Base-by-base conservation (phyloP, 2,113 vertebrate species). In the Dendropsophus ebraccatus region DNA sequence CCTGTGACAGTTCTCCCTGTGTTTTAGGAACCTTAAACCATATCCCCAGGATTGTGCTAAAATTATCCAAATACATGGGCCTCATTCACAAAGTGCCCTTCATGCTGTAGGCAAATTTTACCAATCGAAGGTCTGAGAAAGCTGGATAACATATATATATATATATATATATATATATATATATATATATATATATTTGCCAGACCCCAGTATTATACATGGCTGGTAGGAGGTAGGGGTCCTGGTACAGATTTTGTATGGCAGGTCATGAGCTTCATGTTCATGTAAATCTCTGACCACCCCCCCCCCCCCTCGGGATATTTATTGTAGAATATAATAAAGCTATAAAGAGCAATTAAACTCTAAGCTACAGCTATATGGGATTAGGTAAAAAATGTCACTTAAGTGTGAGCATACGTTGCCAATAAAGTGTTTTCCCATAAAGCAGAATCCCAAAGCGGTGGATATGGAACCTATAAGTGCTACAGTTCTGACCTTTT, bases 401-500 rank as follows among this genome's bases (percentile, higher is more conserved):
- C 25, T 54, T 32, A 11, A 52, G 25, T 50, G 49, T 10, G 13
- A 32, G 19, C 25, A 77, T 9, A 52, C 25, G 13, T 74, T 47
- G 16, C 14, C 49, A 54, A 78, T 35, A 50, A 78, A 65, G 37
- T 5, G 47, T 62, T 47, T 81, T 81, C 78, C 41, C 78, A 81
- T 60, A 81, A 8, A 45, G 37, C 23, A 25, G 58, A 47, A 81
- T 76, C 85, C 86, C 60, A 21, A 1, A 0, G 77, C 23, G 35
- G 0, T 0, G 73, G 49, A 58, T 67, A 30, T 78, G 17, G 65
- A 54, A 78, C 83, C 83, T 62, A 60, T 62, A 67, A 17, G 60
- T 70, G 83, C 86, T 88, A 73, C 89, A 0, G 0, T 25, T 74
- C 30, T 85, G 47, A 0, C 41, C 90, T 88, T 54, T 82, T 81